Percentiles rank a stretch among this genome's conserved stretches.
phyloP scores from a whole-genome alignment of 2,797 vertebrate species.

The Streptopelia turtur region DNA sequence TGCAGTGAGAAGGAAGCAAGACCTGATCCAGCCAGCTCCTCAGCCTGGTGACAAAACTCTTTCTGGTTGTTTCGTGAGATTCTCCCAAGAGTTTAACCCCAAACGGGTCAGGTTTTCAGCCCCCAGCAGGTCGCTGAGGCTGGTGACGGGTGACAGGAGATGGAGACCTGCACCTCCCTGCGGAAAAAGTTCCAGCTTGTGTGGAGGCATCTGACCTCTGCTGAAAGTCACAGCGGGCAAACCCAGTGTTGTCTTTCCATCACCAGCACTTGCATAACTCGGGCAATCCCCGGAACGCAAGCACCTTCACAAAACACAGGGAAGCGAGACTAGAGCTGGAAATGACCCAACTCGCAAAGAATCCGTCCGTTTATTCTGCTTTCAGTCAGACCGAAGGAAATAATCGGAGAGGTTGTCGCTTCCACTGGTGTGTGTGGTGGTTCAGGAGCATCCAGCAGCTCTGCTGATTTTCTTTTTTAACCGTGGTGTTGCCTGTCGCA shows the following conservation, averaged over 20 bases:
- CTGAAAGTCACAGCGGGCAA: conserved; percentile 8
- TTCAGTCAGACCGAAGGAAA: not conserved
- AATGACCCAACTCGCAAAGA: not conserved
- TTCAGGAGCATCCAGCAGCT: not conserved
- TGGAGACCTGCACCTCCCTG: not conserved
- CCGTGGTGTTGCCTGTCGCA: not conserved
- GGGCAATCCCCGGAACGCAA: not conserved
- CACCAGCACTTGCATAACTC: conserved; percentile 5
- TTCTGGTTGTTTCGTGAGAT: not conserved
- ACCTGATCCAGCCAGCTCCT: not conserved
- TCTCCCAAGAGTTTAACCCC: not conserved
- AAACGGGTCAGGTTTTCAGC: not conserved
- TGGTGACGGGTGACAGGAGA: not conserved
- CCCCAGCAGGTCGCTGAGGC: not conserved
- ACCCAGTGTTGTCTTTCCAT: conserved; percentile 14
- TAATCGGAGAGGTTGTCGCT: not conserved
- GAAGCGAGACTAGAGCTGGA: conserved; percentile 29
- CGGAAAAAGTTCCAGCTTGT: not conserved
- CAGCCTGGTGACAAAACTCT: not conserved
- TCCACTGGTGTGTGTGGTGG: not conserved
- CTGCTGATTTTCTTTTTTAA: not conserved
- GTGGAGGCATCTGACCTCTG: conserved; percentile 13
- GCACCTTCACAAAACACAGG: conserved; percentile 12
- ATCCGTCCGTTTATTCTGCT: not conserved
- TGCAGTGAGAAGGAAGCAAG: not conserved